These are phyloP conservation scores for Phyllostomus discolor DNA, from an alignment of 2,113 vertebrate genomes.

Conservation along the genomic window DNA sequence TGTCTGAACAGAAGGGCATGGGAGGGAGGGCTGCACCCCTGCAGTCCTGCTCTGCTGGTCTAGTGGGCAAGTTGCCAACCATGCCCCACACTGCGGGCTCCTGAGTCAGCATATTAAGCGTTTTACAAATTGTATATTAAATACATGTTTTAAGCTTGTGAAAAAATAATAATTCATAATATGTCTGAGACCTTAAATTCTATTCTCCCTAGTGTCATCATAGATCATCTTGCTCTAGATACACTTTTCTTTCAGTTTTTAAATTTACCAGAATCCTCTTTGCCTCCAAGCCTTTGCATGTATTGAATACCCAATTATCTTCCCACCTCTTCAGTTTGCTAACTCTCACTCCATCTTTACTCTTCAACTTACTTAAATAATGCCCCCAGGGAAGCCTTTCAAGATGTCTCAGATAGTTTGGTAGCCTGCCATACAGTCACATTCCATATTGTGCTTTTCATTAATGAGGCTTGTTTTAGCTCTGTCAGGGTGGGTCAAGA, in stretches of 20 bases:
- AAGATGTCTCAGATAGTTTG: background rate
- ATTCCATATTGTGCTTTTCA: background rate
- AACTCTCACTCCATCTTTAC: background rate
- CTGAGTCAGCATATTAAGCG: constrained; percentile 76
- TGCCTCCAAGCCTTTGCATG: background rate
- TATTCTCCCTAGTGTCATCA: background rate
- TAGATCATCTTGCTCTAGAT: background rate
- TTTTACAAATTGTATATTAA: constrained; percentile 89
- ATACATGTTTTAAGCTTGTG: constrained; percentile 85
- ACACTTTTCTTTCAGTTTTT: background rate
- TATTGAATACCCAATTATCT: background rate
- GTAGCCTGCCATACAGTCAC: background rate
- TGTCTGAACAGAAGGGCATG: constrained; percentile 43
- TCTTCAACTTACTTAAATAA: background rate
- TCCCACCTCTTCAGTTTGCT: background rate
- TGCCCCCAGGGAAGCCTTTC: background rate
- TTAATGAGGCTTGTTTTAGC: background rate
- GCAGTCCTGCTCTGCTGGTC: constrained; percentile 55
- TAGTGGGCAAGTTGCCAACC: constrained; percentile 48
- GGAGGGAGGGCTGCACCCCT: constrained; percentile 52
- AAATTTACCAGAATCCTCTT: background rate
- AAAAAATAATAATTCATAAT: background rate
- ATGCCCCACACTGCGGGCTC: constrained; percentile 55
- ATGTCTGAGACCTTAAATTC: background rate
- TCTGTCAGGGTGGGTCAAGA: background rate